These are phyloP conservation scores for Brachyptera putata DNA, from an alignment of 2,888 invertebrate genomes.

Conservation along the genomic window DNA sequence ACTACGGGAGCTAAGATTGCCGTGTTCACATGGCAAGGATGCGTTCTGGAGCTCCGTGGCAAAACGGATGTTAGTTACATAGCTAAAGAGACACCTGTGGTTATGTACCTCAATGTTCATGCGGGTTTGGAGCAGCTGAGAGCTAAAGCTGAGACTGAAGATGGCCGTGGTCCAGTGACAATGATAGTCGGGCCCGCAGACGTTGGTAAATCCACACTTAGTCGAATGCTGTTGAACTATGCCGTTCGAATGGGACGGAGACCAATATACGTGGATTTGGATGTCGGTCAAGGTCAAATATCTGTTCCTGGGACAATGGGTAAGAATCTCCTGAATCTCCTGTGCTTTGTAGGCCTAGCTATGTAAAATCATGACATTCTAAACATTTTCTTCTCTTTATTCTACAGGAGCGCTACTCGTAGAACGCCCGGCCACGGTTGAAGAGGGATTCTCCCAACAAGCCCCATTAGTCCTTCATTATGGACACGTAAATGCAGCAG, in stretches of 20 bases:
- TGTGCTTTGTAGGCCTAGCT: background rate
- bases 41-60: conserved; percentile 78
- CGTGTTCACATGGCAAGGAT: conserved; percentile 94
- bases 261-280: conserved; percentile 91
- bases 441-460: conserved; percentile 92
- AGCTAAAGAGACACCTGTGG: conserved; percentile 96
- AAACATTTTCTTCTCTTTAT: too few relatives aligned
- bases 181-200: conserved; percentile 93
- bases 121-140: conserved; percentile 90
- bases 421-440: conserved; percentile 88
- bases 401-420: conserved; percentile 81
- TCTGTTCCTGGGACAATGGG: conserved; percentile 90
- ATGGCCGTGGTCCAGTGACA: conserved; percentile 73
- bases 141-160: conserved; percentile 70
- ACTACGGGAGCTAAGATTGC: conserved; percentile 89
- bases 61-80: conserved; percentile 91
- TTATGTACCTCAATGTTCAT: conserved; percentile 80
- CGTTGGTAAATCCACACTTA: conserved; percentile 93
- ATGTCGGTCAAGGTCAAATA: conserved; percentile 91
- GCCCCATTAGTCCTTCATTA: conserved; percentile 92
- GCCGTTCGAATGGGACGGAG: conserved; percentile 84
- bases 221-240: conserved; percentile 86
- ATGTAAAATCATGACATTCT: background rate
- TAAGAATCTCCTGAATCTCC: too few relatives aligned
- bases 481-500: conserved; percentile 74